Base-by-base conservation (phyloP, 1,140 invertebrate genomes). In the Vanessa tameamea region DNA sequence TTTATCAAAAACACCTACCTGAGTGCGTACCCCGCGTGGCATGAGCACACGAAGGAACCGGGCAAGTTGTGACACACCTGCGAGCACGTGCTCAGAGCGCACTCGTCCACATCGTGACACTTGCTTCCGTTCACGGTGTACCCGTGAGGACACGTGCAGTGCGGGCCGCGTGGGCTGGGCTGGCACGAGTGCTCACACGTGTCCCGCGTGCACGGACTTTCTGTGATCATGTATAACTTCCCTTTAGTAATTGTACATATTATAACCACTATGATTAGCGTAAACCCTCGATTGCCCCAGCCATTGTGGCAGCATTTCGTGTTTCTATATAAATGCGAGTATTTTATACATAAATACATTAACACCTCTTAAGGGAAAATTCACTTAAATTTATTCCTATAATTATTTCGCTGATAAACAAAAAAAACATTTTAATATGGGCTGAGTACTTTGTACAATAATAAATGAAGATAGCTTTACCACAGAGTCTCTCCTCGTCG, bases 81-180 rank as follows among this genome's bases (percentile, higher is more conserved):
- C 53, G 95, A 94, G 79, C 97, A 98, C 51, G 92, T 69, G 0
- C 79, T 80, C 0, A 64, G 63, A 15, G 82, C 59, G 82, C 97
- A 97, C 88, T 97, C 97, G 83, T 97, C 93, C 5, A 96, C 89
- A 86, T 97, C 97, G 53, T 83, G 75, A 82, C 95, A 97, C 82
- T 55, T 81, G 83, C 2, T 83, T 85, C 75, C 95, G 94, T 11
- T 86, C 78, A 4, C 83, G 80, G 94, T 81, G 82, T 94, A 97
- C 3, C 97, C 97, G 2, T 73, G 69, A 15, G 86, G 77, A 82
- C 97, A 98, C n/a, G 81, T 77, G 84, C 97, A 98, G 55, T 93
- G 87, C 55, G 95, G 95, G 0, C 97, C 97, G 57, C 92, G 88
- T 1, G 95, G 95, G 43, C 95, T 95, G 66, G 95, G 95, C 13